phyloP scores from a whole-genome alignment of 2,797 vertebrate genomes.

The Eulemur coronatus region DNA sequence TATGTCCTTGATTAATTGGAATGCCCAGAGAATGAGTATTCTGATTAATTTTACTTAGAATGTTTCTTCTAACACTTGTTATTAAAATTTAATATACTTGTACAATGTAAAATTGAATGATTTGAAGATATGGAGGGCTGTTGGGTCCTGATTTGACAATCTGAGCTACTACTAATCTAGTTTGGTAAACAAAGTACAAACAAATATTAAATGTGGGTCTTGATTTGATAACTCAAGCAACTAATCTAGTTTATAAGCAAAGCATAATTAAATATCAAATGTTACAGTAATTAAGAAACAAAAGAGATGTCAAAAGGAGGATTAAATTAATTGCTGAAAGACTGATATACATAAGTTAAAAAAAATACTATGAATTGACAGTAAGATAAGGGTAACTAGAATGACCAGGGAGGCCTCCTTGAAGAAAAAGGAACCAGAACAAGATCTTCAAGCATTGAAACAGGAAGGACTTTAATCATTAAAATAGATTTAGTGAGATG shows the following conservation, averaged over 20 bases:
- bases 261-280: slow-evolving; percentile 55
- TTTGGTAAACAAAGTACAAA: slow-evolving; percentile 41
- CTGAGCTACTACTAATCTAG: neutral
- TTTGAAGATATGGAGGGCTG: neutral
- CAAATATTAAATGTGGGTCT: slow-evolving; percentile 47
- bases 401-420: neutral
- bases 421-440: neutral
- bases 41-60: slow-evolving; percentile 28
- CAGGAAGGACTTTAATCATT: neutral
- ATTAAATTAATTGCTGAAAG: slow-evolving; percentile 39
- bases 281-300: slow-evolving; percentile 56
- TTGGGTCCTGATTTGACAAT: slow-evolving; percentile 33
- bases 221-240: slow-evolving; percentile 51
- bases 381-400: neutral
- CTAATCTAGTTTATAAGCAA: slow-evolving; percentile 50
- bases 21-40: slow-evolving; percentile 24
- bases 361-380: neutral
- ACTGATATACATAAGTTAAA: slow-evolving; percentile 4
- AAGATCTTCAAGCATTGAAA: neutral
- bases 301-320: neutral
- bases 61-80: slow-evolving; percentile 32
- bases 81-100: slow-evolving; percentile 30
- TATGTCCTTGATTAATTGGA: slow-evolving; percentile 28
- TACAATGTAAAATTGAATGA: slow-evolving; percentile 10
- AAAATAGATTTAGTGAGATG: neutral